phyloP scores from a whole-genome alignment of 1,140 invertebrate genomes.

The Steinernema khuongi region DNA sequence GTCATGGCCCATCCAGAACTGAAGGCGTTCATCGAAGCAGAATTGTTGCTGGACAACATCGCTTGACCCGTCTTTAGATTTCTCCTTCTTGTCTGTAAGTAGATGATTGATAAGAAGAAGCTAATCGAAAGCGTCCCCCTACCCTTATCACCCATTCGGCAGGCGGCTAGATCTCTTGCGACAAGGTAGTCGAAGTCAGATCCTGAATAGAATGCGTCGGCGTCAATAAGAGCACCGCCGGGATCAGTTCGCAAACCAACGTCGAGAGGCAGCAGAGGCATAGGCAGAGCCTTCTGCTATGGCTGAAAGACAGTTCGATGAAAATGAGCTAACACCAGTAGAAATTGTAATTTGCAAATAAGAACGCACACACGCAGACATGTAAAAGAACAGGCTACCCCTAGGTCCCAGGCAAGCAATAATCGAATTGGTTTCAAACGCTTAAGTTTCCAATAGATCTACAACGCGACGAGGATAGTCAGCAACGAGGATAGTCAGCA shows the following conservation, averaged over 20 bases:
- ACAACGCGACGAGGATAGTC: too few species aligned
- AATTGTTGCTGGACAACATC: not conserved
- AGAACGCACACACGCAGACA: too few species aligned
- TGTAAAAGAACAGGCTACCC: too few species aligned
- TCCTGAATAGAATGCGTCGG: conserved; percentile 92
- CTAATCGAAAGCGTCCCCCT: conserved; percentile 27
- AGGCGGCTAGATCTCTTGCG: conserved; percentile 74
- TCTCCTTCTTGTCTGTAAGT: conserved; percentile 22
- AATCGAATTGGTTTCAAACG: too few species aligned
- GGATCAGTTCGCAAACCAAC: conserved; percentile 73
- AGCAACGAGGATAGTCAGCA: too few species aligned
- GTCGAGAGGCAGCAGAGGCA: conserved; percentile 70
- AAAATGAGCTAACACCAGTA: too few species aligned
- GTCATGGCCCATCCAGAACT: not conserved
- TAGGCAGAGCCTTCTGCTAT: conserved; percentile 27
- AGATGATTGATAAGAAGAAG: conserved; percentile 8
- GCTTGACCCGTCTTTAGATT: conserved; percentile 11
- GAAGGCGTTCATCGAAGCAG: not conserved
- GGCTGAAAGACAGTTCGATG: too few species aligned
- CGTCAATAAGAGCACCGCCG: conserved; percentile 82
- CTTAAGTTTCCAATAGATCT: too few species aligned
- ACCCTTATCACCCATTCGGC: conserved; percentile 64
- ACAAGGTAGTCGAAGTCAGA: conserved; percentile 96
- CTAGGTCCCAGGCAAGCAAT: too few species aligned
- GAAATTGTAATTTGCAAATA: too few species aligned